Evolutionary conservation across 2,113 vertebrate species (phyloP), one percentile per base, ranked within the genome.

Genomic region (Chroicocephalus ridibundus): DNA sequence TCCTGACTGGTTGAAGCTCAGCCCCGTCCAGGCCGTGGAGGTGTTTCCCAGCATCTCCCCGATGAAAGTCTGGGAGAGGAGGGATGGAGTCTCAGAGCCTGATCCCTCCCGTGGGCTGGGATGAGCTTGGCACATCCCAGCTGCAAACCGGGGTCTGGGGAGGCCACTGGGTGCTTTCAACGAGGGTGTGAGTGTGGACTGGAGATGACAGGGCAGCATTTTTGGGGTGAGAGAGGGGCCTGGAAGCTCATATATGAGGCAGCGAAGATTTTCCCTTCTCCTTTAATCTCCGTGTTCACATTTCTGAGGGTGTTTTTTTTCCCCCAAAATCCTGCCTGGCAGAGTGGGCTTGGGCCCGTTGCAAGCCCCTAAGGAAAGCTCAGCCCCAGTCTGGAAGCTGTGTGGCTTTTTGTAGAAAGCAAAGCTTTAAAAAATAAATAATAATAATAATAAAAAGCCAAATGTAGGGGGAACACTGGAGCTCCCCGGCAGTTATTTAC

Each of bases 391-490:
- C 25, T 60, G 40, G 40, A 27, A 42, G 72, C 1, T 36, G 55
- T 3, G 25, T 4, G 18, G 34, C 25, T 29, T 36, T 47, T 60
- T 29, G 26, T 38, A 11, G 34, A 61, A 61, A 61, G 19, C 34
- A 17, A 60, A 47, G 42, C 34, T 36, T 60, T 54, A 54, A 54
- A 27, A 54, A 54, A 54, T 29, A 54, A 9, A 9, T 54, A 54
- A 54, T 54, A 16, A 44, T 44, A 44, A 44, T 44, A 44, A 44
- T 44, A 44, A 44, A 58, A n/a, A 52, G n/a, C n/a, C n/a, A 15
- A 51, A 51, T 5, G 36, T 21, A 2, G 13, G 25, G 32, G 24
- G 10, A 8, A n/a, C 1, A 2, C 49, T 22, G 2, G 17, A 64
- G 24, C 60, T 25, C 36, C 13, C 27, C 26, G 3, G 2, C 20